A percentile compares a stretch with the other conserved stretches of the same genome.
phyloP scores from a whole-genome alignment of 2,797 vertebrate genomes.

The Etheostoma perlongum region DNA sequence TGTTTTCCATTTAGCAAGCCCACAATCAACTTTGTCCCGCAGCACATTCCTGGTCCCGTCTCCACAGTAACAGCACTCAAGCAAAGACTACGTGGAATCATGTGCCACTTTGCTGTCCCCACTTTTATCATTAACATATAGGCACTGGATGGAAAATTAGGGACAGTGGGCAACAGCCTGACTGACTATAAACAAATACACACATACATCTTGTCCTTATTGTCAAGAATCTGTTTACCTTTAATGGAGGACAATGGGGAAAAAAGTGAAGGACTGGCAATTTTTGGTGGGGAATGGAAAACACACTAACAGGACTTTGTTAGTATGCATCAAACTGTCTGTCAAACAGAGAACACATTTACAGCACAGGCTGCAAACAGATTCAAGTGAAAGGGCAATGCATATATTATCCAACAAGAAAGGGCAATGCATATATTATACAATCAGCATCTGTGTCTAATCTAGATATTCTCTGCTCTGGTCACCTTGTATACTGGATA shows the following conservation, averaged over 20 bases:
- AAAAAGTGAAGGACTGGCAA: constrained; percentile 10
- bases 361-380: constrained; percentile 64
- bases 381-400: constrained; percentile 77
- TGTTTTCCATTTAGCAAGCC: constrained; percentile 84
- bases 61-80: constrained; percentile 81
- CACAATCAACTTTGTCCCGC: constrained; percentile 80
- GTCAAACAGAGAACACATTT: constrained; percentile 73
- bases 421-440: constrained; percentile 81
- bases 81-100: constrained; percentile 81
- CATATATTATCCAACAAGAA: constrained; percentile 81
- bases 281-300: constrained; percentile 47
- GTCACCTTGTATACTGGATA: constrained; percentile 43
- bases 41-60: constrained; percentile 78
- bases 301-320: constrained; percentile 66
- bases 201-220: constrained; percentile 54
- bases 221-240: constrained; percentile 50
- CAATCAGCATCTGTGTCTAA: constrained; percentile 69
- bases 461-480: constrained; percentile 33
- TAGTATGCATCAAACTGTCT: constrained; percentile 69
- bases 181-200: constrained; percentile 11
- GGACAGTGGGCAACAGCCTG: constrained; percentile 35
- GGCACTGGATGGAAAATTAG: constrained; percentile 46
- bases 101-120: constrained; percentile 73
- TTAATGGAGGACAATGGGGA: constrained; percentile 32
- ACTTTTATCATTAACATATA: constrained; percentile 61